These are phyloP conservation scores for Hydroisotoma schaefferi DNA, from an alignment of 2,888 invertebrate species.

Conservation along the genomic window DNA sequence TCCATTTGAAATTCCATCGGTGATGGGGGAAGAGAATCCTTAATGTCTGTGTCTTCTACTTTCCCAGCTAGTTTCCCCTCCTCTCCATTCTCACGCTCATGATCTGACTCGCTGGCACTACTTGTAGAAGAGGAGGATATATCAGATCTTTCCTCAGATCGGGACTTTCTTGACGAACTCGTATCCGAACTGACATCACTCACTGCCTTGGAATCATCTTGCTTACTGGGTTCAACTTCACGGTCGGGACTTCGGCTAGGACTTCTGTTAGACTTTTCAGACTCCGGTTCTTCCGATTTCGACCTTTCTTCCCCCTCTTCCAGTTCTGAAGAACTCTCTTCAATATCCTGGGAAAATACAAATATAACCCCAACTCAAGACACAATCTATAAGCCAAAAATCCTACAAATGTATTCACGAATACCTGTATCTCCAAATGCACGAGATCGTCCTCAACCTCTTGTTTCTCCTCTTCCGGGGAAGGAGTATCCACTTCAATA, in stretches of 20 bases:
- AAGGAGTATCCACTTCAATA: too few species aligned
- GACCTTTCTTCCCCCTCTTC: slow-evolving; percentile 49
- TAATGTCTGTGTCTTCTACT: slow-evolving; percentile 9
- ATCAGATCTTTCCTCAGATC: slow-evolving; percentile 21
- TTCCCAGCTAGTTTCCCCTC: slow-evolving; percentile 20
- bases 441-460: slow-evolving; percentile 10
- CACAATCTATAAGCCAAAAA: slow-evolving; percentile 4
- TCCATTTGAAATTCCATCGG: slow-evolving; percentile 7
- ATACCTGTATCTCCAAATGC: slow-evolving; percentile 7
- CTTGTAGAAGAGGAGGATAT: slow-evolving; percentile 33
- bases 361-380: too few species aligned
- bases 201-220: slow-evolving; percentile 7
- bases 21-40: slow-evolving; percentile 3
- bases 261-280: neutral
- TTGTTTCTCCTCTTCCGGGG: slow-evolving; percentile 32
- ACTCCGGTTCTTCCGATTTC: slow-evolving; percentile 20
- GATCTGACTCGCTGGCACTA: slow-evolving; percentile 26
- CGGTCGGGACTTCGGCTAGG: slow-evolving; percentile 26
- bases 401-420: neutral
- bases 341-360: slow-evolving; percentile 39
- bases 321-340: slow-evolving; percentile 48
- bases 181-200: slow-evolving; percentile 6
- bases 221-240: slow-evolving; percentile 41
- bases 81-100: slow-evolving; percentile 27
- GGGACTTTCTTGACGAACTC: slow-evolving; percentile 22